These are phyloP conservation scores for Galeopsomyia nigrocyanea DNA, from an alignment of 2,888 invertebrate species.

Conservation along the genomic window DNA sequence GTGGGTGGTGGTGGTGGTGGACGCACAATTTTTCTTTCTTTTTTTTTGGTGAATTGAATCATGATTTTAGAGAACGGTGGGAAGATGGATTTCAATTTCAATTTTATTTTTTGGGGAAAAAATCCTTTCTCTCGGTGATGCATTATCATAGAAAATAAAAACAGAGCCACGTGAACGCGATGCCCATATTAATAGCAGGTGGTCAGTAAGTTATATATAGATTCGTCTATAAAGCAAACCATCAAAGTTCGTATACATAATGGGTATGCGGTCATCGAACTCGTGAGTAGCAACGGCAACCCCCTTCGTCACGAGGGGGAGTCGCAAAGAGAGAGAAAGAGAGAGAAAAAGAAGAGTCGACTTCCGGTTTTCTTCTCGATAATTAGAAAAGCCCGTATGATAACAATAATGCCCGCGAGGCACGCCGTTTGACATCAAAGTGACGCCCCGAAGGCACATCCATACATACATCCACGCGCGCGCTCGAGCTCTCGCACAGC, in stretches of 20 bases:
- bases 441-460: constrained; percentile 52
- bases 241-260: too few relatives aligned
- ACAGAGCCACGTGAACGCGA: too few relatives aligned
- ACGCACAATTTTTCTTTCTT: not conserved
- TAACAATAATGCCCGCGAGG: constrained; percentile 60
- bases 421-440: constrained; percentile 61
- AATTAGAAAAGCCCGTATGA: constrained; percentile 62
- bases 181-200: too few relatives aligned
- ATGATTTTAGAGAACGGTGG: not conserved
- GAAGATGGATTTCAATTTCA: not conserved
- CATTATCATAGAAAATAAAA: too few relatives aligned
- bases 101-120: too few relatives aligned
- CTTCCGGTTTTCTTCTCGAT: constrained; percentile 62
- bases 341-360: constrained; percentile 42
- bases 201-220: too few relatives aligned
- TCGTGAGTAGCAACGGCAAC: too few relatives aligned
- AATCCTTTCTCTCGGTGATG: too few relatives aligned
- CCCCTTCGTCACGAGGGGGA: not conserved
- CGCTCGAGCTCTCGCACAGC: constrained; percentile 52
- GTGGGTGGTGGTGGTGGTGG: constrained; percentile 7
- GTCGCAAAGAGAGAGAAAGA: not conserved
- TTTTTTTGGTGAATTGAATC: too few relatives aligned
- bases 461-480: not conserved
- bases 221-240: too few relatives aligned
- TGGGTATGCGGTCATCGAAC: too few relatives aligned